These are phyloP conservation scores for Merodon equestris DNA, from an alignment of 2,888 invertebrate species.

Conservation along the genomic window DNA sequence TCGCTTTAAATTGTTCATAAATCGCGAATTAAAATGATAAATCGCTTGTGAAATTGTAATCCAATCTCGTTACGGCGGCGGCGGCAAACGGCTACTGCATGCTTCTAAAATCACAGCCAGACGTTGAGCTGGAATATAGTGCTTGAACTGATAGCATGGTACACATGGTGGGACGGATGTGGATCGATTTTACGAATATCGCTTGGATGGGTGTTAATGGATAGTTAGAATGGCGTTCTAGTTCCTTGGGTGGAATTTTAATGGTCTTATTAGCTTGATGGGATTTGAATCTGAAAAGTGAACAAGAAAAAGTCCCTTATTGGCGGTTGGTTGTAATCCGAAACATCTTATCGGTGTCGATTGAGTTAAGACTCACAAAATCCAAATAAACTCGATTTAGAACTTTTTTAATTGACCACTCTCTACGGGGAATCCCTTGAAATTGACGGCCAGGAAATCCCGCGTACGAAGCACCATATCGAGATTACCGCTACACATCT, in stretches of 20 bases:
- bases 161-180: too few relatives aligned
- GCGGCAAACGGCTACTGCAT: slow-evolving; percentile 7
- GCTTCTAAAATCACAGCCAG: slow-evolving; percentile 48
- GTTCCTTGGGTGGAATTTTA: slow-evolving; percentile 76
- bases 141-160: not conserved
- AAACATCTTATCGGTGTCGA: not conserved
- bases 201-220: slow-evolving; percentile 1
- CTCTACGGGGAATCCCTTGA: too few relatives aligned
- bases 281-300: slow-evolving; percentile 8
- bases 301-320: not conserved
- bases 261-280: slow-evolving; percentile 74
- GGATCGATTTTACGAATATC: too few relatives aligned
- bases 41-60: slow-evolving; percentile 74
- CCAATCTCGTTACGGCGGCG: slow-evolving; percentile 66
- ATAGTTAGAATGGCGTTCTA: slow-evolving; percentile 51
- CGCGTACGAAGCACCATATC: too few relatives aligned
- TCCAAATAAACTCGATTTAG: too few relatives aligned
- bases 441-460: too few relatives aligned
- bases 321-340: not conserved
- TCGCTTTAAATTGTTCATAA: slow-evolving; percentile 74
- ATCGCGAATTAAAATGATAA: slow-evolving; percentile 77
- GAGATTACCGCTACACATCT: too few relatives aligned
- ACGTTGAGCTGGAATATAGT: slow-evolving; percentile 13
- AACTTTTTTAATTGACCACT: too few relatives aligned
- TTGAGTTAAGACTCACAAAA: too few relatives aligned